A percentile compares a stretch with the other conserved stretches of the same genome.
Evolutionary conservation across 2,797 vertebrate species (phyloP).

Genomic region (Hemitrygon akajei): DNA sequence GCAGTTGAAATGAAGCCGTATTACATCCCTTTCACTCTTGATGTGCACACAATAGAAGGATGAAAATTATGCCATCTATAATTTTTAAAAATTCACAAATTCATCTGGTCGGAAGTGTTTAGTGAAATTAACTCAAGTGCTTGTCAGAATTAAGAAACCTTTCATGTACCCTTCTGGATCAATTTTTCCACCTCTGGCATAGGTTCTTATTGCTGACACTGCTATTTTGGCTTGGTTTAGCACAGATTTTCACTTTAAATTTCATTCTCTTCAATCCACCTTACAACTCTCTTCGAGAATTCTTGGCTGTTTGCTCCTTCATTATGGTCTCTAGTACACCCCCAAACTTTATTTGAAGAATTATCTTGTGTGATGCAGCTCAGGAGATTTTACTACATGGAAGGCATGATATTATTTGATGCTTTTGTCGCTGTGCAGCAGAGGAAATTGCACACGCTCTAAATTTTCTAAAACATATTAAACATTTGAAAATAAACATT

Average conservation of each 20-base stretch:
- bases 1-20: not conserved
- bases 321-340: not conserved
- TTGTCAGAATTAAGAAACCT: too few relatives aligned
- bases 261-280: not conserved
- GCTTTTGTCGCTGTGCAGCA: not conserved
- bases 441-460: not conserved
- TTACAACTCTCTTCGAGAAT: not conserved
- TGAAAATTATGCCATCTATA: not conserved
- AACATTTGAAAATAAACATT: not conserved
- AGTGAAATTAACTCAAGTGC: too few relatives aligned
- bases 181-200: not conserved
- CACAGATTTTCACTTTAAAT: not conserved
- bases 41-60: not conserved
- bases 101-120: not conserved
- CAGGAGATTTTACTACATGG: not conserved
- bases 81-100: not conserved
- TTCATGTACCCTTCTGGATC: not conserved
- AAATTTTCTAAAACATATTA: not conserved
- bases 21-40: not conserved
- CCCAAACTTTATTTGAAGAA: not conserved
- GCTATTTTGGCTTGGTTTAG: not conserved
- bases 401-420: not conserved
- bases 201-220: not conserved
- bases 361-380: not conserved
- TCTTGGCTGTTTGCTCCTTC: not conserved